Evolutionary conservation across 2,113 vertebrate genomes (phyloP), one percentile per base, ranked within the genome.

Genomic region (Pimephales promelas): DNA sequence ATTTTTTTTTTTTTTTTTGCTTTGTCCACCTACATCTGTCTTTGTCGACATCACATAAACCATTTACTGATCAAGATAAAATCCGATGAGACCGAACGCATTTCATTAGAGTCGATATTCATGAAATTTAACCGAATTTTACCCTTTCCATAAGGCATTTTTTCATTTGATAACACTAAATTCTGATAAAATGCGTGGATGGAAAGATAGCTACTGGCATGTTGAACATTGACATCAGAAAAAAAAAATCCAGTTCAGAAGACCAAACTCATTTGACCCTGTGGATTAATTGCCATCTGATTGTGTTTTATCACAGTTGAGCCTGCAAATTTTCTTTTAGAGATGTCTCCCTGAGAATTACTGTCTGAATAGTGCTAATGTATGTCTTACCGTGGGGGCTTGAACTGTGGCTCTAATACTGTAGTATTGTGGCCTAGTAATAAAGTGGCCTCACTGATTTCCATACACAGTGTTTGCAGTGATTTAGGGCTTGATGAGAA

Each of bases 381-480:
- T 83, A 72, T 74, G 57, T 71, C 43, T 79, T 79, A 80, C 54
- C 64, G 31, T 72, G 54, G 28, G 52, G 45, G 52, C 22, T 79
- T 73, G 81, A 83, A 75, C 80, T 74, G 86, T 43, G 49, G 68
- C 68, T 79, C 34, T 81, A 71, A 83, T 86, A 80, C 83, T 45
- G 22, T 18, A 57, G 31, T 85, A 83, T 79, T 84, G 73, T 81
- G 82, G 28, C 31, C 49, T 31, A 16, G 84, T 86, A 90, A 87
- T 87, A 83, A 83, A 87, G 85, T 83, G 80, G 71, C 62, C 73
- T 81, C 61, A 66, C 83, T 85, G 83, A 85, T 85, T 88, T 88
- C 70, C 87, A 79, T 83, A 84, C 71, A 59, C 81, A 43, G 76
- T 43, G 70, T 80, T 73, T 86, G 62, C 77, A 59, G 76, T 81